These are phyloP conservation scores for Phyllopteryx taeniolatus DNA, from an alignment of 2,113 vertebrate species.

Conservation along the genomic window DNA sequence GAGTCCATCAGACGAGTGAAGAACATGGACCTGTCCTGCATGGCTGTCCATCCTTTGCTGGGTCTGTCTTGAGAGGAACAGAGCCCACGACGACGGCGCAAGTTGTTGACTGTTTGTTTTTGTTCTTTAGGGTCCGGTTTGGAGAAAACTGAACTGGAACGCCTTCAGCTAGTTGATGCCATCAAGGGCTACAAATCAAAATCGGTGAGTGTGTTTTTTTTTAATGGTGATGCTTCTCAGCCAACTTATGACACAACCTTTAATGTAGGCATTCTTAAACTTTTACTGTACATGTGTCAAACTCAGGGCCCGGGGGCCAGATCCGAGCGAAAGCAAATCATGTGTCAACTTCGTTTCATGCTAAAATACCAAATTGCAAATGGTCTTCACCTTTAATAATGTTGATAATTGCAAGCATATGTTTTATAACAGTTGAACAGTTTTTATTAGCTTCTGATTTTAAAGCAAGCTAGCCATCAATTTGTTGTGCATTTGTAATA, in stretches of 20 bases:
- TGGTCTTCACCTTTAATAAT: no score
- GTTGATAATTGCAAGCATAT: no score
- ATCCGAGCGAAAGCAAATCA: no score
- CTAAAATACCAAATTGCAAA: no score
- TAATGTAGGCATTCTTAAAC: background rate
- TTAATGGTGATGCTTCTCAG: background rate
- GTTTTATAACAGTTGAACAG: no score
- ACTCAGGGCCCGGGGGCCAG: no score
- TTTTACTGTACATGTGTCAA: no score
- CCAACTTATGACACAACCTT: background rate
- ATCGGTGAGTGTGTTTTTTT: conserved; percentile 72
- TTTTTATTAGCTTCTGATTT: no score
- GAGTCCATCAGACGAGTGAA: conserved; percentile 92
- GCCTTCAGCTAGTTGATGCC: conserved; percentile 83
- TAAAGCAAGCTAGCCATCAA: no score
- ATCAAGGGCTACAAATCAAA: conserved; percentile 87
- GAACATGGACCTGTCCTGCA: conserved; percentile 74
- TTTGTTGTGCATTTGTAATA: no score
- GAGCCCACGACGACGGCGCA: background rate
- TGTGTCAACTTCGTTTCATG: no score
- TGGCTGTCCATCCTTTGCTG: conserved; percentile 87
- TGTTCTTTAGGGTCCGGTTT: conserved; percentile 75
- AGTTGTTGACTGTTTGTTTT: background rate
- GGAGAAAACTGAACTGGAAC: conserved; percentile 81
- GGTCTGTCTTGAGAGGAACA: conserved; percentile 69